Percentiles rank a stretch among this genome's conserved stretches.
Evolutionary conservation across 2,113 vertebrate genomes (phyloP).

Genomic region (Cebus imitator): DNA sequence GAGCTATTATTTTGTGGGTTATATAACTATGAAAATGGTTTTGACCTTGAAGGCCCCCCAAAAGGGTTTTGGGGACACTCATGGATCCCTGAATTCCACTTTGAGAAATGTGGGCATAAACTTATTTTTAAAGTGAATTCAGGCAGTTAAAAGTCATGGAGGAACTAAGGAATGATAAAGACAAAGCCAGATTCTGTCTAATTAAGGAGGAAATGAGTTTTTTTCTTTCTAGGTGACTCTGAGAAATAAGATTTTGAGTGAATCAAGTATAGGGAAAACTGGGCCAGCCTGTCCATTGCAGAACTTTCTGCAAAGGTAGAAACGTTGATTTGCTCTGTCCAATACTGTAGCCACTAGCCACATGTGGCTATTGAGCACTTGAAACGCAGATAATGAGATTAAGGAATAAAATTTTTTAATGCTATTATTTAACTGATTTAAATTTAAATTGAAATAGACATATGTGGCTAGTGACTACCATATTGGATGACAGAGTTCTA

Average conservation of each 20-base stretch:
- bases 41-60: background rate
- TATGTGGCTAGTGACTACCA: background rate
- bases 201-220: background rate
- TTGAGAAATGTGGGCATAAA: background rate
- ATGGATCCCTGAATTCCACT: background rate
- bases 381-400: background rate
- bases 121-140: conserved; percentile 48
- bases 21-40: conserved; percentile 29
- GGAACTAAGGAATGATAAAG: conserved; percentile 6
- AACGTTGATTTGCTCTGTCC: background rate
- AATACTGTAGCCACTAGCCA: background rate
- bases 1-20: conserved; percentile 3
- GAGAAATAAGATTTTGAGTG: conserved; percentile 42
- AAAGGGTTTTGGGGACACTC: background rate
- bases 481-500: background rate
- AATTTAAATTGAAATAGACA: conserved; percentile 40
- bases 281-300: background rate
- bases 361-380: background rate
- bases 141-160: conserved; percentile 22
- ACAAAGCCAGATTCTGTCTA: background rate
- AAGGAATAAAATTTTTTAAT: background rate
- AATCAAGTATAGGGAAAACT: background rate
- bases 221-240: conserved; percentile 19
- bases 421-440: conserved; percentile 27
- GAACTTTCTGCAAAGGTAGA: background rate